Evolutionary conservation across 1,140 invertebrate genomes (phyloP).

Genomic region (Platorchestia sp.): DNA sequence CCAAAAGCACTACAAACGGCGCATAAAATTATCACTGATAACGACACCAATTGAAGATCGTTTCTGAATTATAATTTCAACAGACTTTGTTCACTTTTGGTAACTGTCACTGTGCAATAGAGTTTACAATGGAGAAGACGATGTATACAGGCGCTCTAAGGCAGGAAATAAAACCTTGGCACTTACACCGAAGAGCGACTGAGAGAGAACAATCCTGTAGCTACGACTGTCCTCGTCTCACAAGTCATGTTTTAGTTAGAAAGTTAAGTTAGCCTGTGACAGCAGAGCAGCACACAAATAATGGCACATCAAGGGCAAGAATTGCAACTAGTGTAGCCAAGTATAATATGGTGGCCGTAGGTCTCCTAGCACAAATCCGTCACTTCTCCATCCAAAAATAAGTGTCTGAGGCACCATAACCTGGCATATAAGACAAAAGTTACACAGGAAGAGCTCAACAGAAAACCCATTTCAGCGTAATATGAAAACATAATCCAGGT

Average conservation of each 20-base stretch:
- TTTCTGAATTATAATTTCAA: not conserved
- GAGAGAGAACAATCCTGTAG: slow-evolving; percentile 34
- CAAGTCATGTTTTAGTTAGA: not conserved
- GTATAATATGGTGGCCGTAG: not conserved
- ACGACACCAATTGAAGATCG: not conserved
- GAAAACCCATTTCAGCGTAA: not conserved
- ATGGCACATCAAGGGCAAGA: not conserved
- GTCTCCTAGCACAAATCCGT: not conserved
- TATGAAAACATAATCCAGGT: not conserved
- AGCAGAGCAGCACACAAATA: not conserved
- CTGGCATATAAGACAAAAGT: not conserved
- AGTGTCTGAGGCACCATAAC: not conserved
- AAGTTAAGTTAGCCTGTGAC: not conserved
- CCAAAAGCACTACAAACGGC: not conserved
- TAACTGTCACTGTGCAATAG: not conserved
- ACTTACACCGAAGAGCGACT: slow-evolving; percentile 38
- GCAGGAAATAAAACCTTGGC: not conserved
- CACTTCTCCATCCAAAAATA: not conserved
- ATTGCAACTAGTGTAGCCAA: not conserved
- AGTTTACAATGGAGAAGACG: not conserved
- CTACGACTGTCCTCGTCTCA: not conserved
- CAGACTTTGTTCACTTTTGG: not conserved
- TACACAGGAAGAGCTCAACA: not conserved
- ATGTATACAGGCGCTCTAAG: not conserved
- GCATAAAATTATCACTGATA: not conserved